Evolutionary conservation across 2,113 vertebrate species (phyloP).

Genomic region (Microtus oregoni): DNA sequence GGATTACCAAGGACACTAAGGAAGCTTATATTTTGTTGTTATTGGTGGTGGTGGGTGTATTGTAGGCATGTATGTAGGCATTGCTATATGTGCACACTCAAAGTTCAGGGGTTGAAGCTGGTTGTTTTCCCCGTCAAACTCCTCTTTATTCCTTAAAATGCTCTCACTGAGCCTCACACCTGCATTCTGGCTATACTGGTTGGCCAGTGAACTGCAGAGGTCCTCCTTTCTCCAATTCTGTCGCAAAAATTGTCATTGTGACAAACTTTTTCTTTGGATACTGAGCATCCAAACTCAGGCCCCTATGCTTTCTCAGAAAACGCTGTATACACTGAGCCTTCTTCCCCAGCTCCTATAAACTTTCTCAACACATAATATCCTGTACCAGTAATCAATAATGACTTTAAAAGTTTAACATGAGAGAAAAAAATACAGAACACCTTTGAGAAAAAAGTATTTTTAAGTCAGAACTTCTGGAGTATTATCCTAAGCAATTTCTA

Average conservation of each 20-base stretch:
- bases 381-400: constrained; percentile 71
- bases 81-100: too few relatives aligned
- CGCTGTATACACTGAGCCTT: background rate
- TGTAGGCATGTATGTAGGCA: too few relatives aligned
- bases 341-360: constrained; percentile 21
- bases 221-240: too few relatives aligned
- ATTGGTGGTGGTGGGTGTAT: background rate
- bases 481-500: background rate
- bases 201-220: background rate
- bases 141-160: background rate
- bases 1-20: constrained; percentile 68
- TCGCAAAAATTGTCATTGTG: too few relatives aligned
- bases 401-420: background rate
- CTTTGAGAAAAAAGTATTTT: background rate
- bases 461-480: background rate
- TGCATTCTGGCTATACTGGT: too few relatives aligned
- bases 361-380: constrained; percentile 9
- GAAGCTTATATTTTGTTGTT: constrained; percentile 30
- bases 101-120: too few relatives aligned
- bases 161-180: background rate
- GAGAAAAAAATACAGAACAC: background rate
- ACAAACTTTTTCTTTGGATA: background rate
- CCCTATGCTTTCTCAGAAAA: background rate
- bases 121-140: background rate
- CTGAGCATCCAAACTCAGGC: background rate